phyloP scores from a whole-genome alignment of 2,888 invertebrate species.

The Mycalesis mineus region DNA sequence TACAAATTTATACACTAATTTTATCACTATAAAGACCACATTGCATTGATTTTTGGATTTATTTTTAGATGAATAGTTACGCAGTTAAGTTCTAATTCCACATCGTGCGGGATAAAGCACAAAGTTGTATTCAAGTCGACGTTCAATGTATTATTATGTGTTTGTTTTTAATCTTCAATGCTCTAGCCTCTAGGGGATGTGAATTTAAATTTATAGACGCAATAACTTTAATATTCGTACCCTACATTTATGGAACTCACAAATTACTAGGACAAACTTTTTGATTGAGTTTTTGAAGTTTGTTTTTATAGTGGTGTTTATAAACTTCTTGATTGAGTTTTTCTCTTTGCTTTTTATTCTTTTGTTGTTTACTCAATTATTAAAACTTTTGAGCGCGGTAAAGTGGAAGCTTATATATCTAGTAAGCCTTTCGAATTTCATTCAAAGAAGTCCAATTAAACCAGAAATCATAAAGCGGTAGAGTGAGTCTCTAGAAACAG shows the following conservation, averaged over 20 bases:
- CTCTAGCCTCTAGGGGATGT: conserved; percentile 7
- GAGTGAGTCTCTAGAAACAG: too few species aligned
- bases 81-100: conserved; percentile 15
- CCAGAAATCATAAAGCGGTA: too few species aligned
- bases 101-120: not conserved
- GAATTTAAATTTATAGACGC: conserved; percentile 6
- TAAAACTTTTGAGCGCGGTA: too few species aligned
- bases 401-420: too few species aligned
- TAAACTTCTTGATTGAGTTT: too few species aligned
- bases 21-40: not conserved
- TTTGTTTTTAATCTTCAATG: conserved; percentile 5
- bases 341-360: too few species aligned
- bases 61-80: conserved; percentile 12
- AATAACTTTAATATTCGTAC: not conserved
- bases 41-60: not conserved
- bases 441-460: too few species aligned
- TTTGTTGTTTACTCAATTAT: too few species aligned
- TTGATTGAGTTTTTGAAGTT: too few species aligned
- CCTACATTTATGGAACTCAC: not conserved
- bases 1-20: not conserved
- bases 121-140: conserved; percentile 17
- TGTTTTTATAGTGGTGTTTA: too few species aligned
- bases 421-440: too few species aligned
- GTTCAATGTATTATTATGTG: conserved; percentile 10
- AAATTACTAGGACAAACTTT: too few species aligned